Conservation (phyloP, 64 coral and sea anemone species). For the Astreopora myriophthalma region DNA sequence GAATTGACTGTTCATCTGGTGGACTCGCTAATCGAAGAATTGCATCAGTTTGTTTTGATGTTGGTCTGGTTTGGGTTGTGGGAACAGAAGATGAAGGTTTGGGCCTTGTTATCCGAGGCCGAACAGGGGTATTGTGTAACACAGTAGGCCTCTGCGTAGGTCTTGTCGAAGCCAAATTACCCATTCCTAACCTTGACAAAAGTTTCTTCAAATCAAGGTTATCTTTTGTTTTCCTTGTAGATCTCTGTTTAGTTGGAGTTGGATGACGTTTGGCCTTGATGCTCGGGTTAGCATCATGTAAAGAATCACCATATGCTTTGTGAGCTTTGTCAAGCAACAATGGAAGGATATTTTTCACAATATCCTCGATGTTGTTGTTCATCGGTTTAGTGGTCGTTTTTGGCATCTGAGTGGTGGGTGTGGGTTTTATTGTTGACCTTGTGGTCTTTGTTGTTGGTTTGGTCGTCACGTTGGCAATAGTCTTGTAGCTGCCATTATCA, state of each 20-base stretch:
- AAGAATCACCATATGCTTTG: not conserved
- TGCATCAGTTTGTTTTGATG: not conserved
- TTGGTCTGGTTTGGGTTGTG: not conserved
- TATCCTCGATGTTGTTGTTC: conserved; percentile 21
- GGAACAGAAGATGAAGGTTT: not conserved
- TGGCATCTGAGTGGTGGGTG: not conserved
- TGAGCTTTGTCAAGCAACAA: conserved; percentile 49
- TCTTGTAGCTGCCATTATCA: not conserved
- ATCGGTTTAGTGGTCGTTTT: conserved; percentile 9
- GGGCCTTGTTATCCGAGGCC: not conserved
- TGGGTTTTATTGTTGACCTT: not conserved
- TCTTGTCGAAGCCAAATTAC: not conserved
- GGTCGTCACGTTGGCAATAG: not conserved
- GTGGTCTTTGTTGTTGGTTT: conserved; percentile 43
- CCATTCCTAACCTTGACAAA: conserved; percentile 39
- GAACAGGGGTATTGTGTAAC: not conserved
- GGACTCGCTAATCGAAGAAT: not conserved
- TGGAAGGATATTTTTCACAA: conserved; percentile 52
- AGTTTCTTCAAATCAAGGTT: conserved; percentile 29
- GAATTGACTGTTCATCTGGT: too few relatives aligned
- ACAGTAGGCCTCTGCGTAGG: not conserved
- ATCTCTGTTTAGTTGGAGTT: not conserved
- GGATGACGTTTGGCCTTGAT: not conserved
- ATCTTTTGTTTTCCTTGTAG: conserved; percentile 5
- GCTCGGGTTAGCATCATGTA: conserved; percentile 14